Evolutionary conservation across 2,888 invertebrate genomes (phyloP), one percentile per base, ranked within the genome.

Genomic region (Metalampra italica): DNA sequence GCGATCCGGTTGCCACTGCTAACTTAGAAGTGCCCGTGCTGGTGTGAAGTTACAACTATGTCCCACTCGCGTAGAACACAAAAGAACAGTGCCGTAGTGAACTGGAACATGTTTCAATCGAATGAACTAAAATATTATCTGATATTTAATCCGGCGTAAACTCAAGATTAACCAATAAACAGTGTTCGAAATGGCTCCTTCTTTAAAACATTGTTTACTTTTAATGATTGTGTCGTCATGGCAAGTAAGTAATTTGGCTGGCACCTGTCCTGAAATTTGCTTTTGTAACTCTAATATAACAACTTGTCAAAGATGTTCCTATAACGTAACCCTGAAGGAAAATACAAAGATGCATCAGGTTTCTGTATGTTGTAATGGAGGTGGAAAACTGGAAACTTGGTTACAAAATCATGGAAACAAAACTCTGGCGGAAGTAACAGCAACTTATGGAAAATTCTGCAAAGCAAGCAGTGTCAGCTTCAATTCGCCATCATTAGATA

Each of bases 61-160:
- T 71, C 71, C 62, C 60, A 60, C 64, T 73, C 61, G 64, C 62
- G 64, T 63, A 67, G 62, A 69, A 67, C 61, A 60, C 64, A 66
- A 54, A 62, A 55, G 61, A 56, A 64, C 58, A 60, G 74, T 77
- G 75, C 65, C 56, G 59, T 66, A 68, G 75, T 78, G 67, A 70
- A 67, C 64, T 59, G 61, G 56, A 73, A 66, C 56, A 72, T 76
- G 71, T 70, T 67, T 66, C 62, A 64, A 61, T 62, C 69, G 62
- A 68, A 70, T 66, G 67, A 71, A 71, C 62, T 76, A 54, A 74
- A 73, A 62, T 73, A 73, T 55, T 64, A 78, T 64, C 71, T 81
- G 64, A 74, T 79, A 68, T 78, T 82, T 58, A 85, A 82, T 71
- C 84, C 85, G 53, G 82, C 80, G 56, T 85, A 81, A 77, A 65